Percentiles rank a stretch among this genome's conserved stretches.
phyloP scores from a whole-genome alignment of 1,140 invertebrate genomes.

The Tetragonula clypearis region DNA sequence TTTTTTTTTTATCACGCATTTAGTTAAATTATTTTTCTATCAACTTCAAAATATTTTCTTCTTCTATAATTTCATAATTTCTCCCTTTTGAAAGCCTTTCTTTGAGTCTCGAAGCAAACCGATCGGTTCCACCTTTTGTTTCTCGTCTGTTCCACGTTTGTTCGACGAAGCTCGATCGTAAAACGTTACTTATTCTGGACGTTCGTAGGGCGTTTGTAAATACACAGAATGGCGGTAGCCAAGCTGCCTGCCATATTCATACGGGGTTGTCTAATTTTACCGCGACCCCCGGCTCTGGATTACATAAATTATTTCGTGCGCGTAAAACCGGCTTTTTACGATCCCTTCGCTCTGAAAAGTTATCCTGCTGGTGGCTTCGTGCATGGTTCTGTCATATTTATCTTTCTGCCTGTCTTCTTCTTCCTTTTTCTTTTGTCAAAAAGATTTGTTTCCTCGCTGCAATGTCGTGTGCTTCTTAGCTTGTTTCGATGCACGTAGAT shows the following conservation, averaged over 20 bases:
- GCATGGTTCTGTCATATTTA: neutral
- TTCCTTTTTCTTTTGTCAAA: conserved; percentile 4
- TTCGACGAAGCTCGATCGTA: neutral
- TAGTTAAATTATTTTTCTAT: neutral
- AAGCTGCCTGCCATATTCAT: neutral
- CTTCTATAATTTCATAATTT: neutral
- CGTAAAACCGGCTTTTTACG: conserved; percentile 61
- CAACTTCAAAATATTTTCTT: neutral
- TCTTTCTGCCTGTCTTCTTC: neutral
- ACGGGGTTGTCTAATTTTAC: conserved; percentile 61
- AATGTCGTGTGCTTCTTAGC: neutral
- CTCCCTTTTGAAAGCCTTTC: neutral
- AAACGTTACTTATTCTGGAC: conserved; percentile 10
- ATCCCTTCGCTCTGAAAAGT: conserved; percentile 18
- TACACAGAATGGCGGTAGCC: conserved; percentile 4
- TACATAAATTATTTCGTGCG: conserved; percentile 61
- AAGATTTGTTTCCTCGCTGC: conserved; percentile 20
- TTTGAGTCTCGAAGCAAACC: neutral
- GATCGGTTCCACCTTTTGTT: too few species aligned
- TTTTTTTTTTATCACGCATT: neutral
- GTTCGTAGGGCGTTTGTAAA: neutral
- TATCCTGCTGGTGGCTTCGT: neutral
- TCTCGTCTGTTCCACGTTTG: neutral
- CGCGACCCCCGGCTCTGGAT: conserved; percentile 45
- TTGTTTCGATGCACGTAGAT: conserved; percentile 4